These are phyloP conservation scores for Drosophila persimilis DNA, from an alignment of 1,140 invertebrate genomes.

Conservation along the genomic window DNA sequence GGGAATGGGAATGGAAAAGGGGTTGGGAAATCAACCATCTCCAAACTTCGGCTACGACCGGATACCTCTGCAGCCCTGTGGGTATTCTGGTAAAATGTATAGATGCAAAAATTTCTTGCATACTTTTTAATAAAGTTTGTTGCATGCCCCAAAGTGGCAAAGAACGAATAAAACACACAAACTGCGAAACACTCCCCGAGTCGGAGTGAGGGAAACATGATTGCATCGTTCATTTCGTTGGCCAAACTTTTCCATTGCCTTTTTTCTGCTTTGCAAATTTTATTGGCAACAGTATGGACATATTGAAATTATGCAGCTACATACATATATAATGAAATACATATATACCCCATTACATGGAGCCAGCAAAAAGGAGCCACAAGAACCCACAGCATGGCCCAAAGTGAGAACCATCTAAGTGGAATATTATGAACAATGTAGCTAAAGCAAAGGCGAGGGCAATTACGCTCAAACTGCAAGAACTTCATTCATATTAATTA, in stretches of 20 bases:
- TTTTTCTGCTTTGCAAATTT: slow-evolving; percentile 51
- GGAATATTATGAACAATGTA: slow-evolving; percentile 37
- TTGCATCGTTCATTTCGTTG: slow-evolving; percentile 53
- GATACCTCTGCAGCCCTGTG: slow-evolving; percentile 28
- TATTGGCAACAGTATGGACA: slow-evolving; percentile 69
- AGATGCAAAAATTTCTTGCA: slow-evolving; percentile 68
- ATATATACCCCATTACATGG: neutral
- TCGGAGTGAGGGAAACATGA: slow-evolving; percentile 31
- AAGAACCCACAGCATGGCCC: slow-evolving; percentile 9
- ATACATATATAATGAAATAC: slow-evolving; percentile 46
- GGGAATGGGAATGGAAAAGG: neutral
- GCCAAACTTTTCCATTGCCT: slow-evolving; percentile 56
- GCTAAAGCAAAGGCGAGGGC: slow-evolving; percentile 16
- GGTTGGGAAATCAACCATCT: slow-evolving; percentile 8
- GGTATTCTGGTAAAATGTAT: slow-evolving; percentile 37
- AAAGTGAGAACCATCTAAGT: slow-evolving; percentile 22
- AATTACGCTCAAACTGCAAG: slow-evolving; percentile 23
- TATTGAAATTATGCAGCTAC: slow-evolving; percentile 50
- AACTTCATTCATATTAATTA: slow-evolving; percentile 44
- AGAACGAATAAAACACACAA: slow-evolving; percentile 50
- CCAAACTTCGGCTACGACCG: slow-evolving; percentile 26
- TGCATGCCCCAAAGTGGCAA: slow-evolving; percentile 69
- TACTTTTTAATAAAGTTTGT: slow-evolving; percentile 78
- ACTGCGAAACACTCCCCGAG: slow-evolving; percentile 14
- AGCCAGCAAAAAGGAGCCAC: neutral